Evolutionary conservation across 2,797 vertebrate genomes (phyloP).

Genomic region (Intellagama lesueurii): DNA sequence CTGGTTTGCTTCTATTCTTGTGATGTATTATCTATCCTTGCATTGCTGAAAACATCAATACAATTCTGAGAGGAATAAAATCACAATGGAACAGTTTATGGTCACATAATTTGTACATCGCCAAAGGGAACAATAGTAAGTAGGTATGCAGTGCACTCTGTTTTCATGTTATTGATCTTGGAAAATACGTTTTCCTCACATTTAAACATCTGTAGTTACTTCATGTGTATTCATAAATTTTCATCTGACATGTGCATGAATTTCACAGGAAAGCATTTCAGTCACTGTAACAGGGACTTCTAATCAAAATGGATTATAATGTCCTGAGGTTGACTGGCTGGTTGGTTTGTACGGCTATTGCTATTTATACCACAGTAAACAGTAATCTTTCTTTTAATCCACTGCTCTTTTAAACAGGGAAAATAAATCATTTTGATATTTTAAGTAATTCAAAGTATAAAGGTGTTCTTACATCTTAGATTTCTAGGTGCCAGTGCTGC

Average conservation of each 20-base stretch:
- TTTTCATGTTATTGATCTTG: constrained; percentile 31
- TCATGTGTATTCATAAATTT: constrained; percentile 50
- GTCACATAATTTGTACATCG: constrained; percentile 17
- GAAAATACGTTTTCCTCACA: constrained; percentile 36
- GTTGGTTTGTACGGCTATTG: not conserved
- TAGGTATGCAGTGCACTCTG: not conserved
- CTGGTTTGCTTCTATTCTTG: constrained; percentile 53
- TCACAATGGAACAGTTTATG: constrained; percentile 29
- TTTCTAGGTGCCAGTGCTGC: not conserved
- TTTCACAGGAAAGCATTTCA: constrained; percentile 19
- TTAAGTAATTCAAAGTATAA: not conserved
- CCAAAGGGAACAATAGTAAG: constrained; percentile 37
- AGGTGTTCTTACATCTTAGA: not conserved
- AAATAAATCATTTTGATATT: constrained; percentile 13
- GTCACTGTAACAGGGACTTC: not conserved
- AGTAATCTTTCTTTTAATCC: not conserved
- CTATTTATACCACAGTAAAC: constrained; percentile 15
- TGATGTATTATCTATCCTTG: constrained; percentile 46
- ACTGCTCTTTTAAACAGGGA: constrained; percentile 13
- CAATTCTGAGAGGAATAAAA: constrained; percentile 57
- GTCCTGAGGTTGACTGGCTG: not conserved
- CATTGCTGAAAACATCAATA: constrained; percentile 51
- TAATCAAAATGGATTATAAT: constrained; percentile 18
- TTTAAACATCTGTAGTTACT: constrained; percentile 48
- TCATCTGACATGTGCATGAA: constrained; percentile 15